These are phyloP conservation scores for Aphelocoma coerulescens DNA, from an alignment of 2,113 vertebrate genomes.

Conservation along the genomic window DNA sequence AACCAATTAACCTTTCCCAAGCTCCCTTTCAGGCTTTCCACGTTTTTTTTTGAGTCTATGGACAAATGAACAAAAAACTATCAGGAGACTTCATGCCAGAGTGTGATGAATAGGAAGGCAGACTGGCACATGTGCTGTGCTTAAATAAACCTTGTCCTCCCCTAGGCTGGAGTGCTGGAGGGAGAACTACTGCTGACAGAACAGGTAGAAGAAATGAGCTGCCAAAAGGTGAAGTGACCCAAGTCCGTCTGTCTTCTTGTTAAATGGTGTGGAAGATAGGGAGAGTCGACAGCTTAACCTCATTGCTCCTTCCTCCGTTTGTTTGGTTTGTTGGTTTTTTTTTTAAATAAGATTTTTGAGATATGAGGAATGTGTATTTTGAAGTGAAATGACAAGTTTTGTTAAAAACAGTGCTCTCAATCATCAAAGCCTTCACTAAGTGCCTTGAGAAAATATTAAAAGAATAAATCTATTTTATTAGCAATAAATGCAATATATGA, in stretches of 20 bases:
- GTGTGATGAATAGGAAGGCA: constrained; percentile 61
- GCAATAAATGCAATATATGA: background rate
- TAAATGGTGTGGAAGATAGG: background rate
- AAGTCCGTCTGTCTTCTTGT: background rate
- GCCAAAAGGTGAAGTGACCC: background rate
- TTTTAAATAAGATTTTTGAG: background rate
- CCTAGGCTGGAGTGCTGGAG: background rate
- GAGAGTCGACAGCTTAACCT: background rate
- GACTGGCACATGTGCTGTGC: background rate
- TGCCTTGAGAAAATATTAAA: background rate
- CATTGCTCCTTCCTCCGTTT: background rate
- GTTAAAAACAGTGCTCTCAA: background rate
- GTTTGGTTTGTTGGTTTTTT: background rate
- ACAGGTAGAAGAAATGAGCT: background rate
- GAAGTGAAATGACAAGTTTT: background rate
- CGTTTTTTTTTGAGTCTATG: background rate
- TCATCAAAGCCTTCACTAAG: background rate
- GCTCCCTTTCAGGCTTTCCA: constrained; percentile 65
- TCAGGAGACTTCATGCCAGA: constrained; percentile 59
- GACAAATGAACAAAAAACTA: constrained; percentile 65
- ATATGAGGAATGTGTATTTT: background rate
- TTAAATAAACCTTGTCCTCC: background rate
- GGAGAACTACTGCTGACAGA: background rate
- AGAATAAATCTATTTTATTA: background rate
- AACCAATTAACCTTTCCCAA: constrained; percentile 84